Evolutionary conservation across 1,140 invertebrate genomes (phyloP), one percentile per base, ranked within the genome.

Genomic region (Steinernema feltiae): DNA sequence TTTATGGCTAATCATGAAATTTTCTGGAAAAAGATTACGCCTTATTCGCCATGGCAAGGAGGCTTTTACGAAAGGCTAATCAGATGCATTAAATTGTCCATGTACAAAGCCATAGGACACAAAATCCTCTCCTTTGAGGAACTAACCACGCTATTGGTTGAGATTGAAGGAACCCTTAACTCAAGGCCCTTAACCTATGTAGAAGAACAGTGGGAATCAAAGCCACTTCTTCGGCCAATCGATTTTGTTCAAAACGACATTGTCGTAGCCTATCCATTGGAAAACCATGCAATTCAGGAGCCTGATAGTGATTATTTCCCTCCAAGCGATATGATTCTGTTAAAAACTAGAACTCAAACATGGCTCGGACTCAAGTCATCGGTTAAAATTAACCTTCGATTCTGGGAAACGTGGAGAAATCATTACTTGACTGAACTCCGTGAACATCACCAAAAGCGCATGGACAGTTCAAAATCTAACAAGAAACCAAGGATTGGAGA

Each of bases 181-280:
- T 71, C 70, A n/a, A 32, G 70, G n/a, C 70, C 70, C 30, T 27
- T 71, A 2, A 71, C 70, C 2, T 71, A 71, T 29, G 24, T 71
- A 2, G 70, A 63, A 27, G 53, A 63, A 27, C 15, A 63, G 24
- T 63, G 53, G 53, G 53, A 63, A 27, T 15, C 15, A 15, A 63
- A 27, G 3, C 53, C 53, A 21, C 2, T 63, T 15, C 24, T 63
- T 3, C 7, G 53, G 24, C 53, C 53, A 3, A 63, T 63, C 24
- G 53, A 63, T 63, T 63, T 63, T 21, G 24, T 63, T 27, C 53
- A 63, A 27, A 63, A 63, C 53, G 24, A 27, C 15, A 7, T 63
- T 3, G 3, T 15, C 15, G 53, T 63, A 21, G 53, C 12, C 7
- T 17, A 17, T 21, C 53, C 53, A 15, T 21, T 63, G 12, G 53